Percentiles rank a stretch among this genome's conserved stretches.
phyloP scores from a whole-genome alignment of 2,113 vertebrate genomes.

The Catharus minimus region DNA sequence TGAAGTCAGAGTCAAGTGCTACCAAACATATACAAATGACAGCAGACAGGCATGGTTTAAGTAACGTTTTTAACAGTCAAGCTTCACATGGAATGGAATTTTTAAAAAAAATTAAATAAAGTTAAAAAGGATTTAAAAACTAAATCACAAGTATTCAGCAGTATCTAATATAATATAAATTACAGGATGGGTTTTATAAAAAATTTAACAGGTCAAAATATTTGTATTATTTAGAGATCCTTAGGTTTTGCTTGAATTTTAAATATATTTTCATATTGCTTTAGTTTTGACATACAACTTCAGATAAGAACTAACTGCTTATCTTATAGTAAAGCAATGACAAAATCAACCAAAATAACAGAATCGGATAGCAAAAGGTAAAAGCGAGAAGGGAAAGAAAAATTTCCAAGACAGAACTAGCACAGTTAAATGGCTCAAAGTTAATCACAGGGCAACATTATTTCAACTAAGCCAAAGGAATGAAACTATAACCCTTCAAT shows the following conservation, averaged over 20 bases:
- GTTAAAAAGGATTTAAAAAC: neutral
- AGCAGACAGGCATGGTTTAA: neutral
- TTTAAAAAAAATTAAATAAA: fast-evolving
- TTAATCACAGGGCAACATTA: neutral
- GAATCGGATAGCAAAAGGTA: neutral
- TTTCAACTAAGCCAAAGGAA: neutral
- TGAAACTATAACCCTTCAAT: neutral
- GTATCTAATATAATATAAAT: neutral
- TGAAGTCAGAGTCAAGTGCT: neutral
- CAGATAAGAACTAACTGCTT: neutral
- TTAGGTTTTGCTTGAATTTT: neutral
- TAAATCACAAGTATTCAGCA: neutral
- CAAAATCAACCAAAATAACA: neutral
- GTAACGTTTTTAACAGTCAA: neutral
- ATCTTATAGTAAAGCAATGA: neutral
- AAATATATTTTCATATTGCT: neutral
- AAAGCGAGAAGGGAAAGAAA: neutral
- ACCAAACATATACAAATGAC: neutral
- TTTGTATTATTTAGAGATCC: neutral
- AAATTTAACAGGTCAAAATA: neutral
- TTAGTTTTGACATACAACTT: neutral
- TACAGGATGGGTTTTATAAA: neutral
- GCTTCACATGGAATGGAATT: neutral
- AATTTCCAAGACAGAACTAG: neutral
- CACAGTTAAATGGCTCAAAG: neutral